phyloP scores from a whole-genome alignment of 2,888 invertebrate genomes.

The Anorthoa munda region DNA sequence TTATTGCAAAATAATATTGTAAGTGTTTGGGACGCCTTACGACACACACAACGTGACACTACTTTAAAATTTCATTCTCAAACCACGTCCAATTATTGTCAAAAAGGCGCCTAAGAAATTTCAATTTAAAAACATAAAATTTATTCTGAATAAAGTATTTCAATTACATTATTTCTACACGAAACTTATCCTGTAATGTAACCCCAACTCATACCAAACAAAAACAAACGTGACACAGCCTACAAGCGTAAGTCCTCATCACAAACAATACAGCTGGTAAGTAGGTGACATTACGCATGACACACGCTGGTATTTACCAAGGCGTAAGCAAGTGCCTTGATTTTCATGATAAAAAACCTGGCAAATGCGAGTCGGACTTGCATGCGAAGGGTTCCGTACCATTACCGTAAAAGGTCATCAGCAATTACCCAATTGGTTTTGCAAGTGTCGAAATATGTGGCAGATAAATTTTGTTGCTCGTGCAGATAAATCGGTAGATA shows the following conservation, averaged over 20 bases:
- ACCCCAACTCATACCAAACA: not conserved
- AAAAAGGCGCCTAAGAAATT: too few relatives aligned
- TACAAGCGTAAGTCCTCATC: constrained; percentile 36
- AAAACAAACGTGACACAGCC: constrained; percentile 4
- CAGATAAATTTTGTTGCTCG: too few relatives aligned
- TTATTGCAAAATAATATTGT: too few relatives aligned
- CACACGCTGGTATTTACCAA: constrained; percentile 53
- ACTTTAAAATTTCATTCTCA: too few relatives aligned
- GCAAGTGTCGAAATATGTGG: too few relatives aligned
- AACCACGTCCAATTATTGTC: too few relatives aligned
- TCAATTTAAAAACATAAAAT: not conserved
- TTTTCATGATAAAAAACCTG: constrained; percentile 67
- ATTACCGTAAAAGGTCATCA: not conserved
- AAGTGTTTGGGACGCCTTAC: too few relatives aligned
- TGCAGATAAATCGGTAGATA: too few relatives aligned
- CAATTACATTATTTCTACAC: not conserved
- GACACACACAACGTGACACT: too few relatives aligned
- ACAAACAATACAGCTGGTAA: constrained; percentile 55
- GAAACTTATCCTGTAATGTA: not conserved
- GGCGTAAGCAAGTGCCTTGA: constrained; percentile 64
- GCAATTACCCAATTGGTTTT: too few relatives aligned
- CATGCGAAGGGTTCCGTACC: not conserved
- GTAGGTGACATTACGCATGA: constrained; percentile 65
- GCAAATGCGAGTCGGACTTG: not conserved
- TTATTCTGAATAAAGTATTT: not conserved